These are phyloP conservation scores for Parnassius mnemosyne DNA, from an alignment of 2,888 invertebrate species.

Conservation along the genomic window DNA sequence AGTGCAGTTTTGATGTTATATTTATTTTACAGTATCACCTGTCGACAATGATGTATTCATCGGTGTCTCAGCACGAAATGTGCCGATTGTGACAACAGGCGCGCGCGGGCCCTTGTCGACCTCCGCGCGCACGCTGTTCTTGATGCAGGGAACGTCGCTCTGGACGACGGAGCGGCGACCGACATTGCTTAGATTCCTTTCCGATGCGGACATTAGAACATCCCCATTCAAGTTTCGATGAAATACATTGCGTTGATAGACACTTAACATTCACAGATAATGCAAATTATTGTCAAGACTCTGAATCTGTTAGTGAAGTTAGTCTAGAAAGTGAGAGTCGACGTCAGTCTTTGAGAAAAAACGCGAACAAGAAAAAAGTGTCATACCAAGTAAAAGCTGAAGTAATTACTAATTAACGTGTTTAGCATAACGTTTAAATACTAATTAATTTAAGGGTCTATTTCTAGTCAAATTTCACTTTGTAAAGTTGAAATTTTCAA, in stretches of 20 bases:
- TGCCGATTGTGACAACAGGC: slow-evolving; percentile 85
- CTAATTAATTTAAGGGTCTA: slow-evolving; percentile 15
- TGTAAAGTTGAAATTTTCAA: slow-evolving; percentile 44
- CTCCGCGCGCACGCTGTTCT: slow-evolving; percentile 62
- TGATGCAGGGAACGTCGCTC: slow-evolving; percentile 71
- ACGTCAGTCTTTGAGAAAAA: slow-evolving; percentile 56
- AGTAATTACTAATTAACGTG: slow-evolving; percentile 52
- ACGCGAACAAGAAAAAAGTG: slow-evolving; percentile 56
- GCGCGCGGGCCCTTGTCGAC: slow-evolving; percentile 64
- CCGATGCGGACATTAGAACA: slow-evolving; percentile 56
- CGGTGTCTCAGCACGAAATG: slow-evolving; percentile 84
- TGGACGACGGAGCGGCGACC: slow-evolving; percentile 50
- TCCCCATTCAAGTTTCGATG: slow-evolving; percentile 54
- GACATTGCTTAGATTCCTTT: slow-evolving; percentile 47
- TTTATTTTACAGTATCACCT: slow-evolving; percentile 72
- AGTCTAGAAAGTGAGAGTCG: slow-evolving; percentile 69
- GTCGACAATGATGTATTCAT: slow-evolving; percentile 81
- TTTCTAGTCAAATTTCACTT: slow-evolving; percentile 27
- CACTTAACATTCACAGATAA: slow-evolving; percentile 45
- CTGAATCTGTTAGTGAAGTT: slow-evolving; percentile 68
- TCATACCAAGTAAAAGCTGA: slow-evolving; percentile 63
- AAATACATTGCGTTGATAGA: slow-evolving; percentile 58
- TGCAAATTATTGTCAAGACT: slow-evolving; percentile 55
- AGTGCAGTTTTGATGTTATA: not conserved
- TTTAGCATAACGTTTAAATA: slow-evolving; percentile 12